These are phyloP conservation scores for Spilosoma lubricipeda DNA, from an alignment of 2,888 invertebrate species.

Conservation along the genomic window DNA sequence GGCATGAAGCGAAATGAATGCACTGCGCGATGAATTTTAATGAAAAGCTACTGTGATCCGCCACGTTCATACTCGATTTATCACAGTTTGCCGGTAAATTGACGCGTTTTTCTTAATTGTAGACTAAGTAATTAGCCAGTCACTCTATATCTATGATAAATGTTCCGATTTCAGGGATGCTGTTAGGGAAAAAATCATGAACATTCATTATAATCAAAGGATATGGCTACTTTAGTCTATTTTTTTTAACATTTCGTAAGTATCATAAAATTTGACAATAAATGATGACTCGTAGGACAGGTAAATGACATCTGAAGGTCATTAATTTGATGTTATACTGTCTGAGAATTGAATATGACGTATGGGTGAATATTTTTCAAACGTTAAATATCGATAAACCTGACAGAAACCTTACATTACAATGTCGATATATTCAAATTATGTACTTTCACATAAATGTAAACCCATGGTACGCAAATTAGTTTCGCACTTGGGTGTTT, in stretches of 20 bases:
- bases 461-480: background rate
- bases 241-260: background rate
- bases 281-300: background rate
- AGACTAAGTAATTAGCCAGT: slow-evolving; percentile 26
- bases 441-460: background rate
- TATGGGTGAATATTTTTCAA: background rate
- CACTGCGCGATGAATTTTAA: slow-evolving; percentile 26
- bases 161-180: slow-evolving; percentile 20
- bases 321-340: background rate
- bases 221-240: background rate
- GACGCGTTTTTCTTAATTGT: slow-evolving; percentile 29
- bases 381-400: background rate
- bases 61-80: slow-evolving; percentile 33
- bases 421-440: background rate
- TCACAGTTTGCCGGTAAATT: slow-evolving; percentile 29
- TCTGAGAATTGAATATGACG: background rate
- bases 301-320: background rate
- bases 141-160: slow-evolving; percentile 19
- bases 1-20: slow-evolving; percentile 23
- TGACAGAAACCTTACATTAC: background rate
- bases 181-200: background rate
- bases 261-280: background rate
- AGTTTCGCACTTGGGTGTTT: background rate
- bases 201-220: background rate
- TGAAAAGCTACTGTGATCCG: slow-evolving; percentile 19